A percentile compares a stretch with the other conserved stretches of the same genome.
phyloP scores from a whole-genome alignment of 2,797 vertebrate genomes.

The Psittacula derbiana region DNA sequence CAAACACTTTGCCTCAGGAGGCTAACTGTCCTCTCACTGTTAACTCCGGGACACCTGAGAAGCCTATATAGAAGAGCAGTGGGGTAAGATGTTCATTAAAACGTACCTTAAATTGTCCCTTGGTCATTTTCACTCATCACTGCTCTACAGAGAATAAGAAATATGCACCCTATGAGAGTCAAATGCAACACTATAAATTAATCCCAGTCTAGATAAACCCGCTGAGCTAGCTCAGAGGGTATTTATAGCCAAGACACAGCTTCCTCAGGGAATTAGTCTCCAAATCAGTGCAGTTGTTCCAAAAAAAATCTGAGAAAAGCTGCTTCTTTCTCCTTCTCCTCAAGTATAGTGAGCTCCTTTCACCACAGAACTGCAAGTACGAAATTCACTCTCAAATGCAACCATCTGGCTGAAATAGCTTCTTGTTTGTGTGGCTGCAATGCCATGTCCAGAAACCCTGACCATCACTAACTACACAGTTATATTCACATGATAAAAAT shows the following conservation, averaged over 20 bases:
- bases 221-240: not conserved
- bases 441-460: not conserved
- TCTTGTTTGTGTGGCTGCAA: not conserved
- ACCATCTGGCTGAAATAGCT: not conserved
- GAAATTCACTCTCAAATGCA: not conserved
- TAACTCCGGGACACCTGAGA: not conserved
- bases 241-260: not conserved
- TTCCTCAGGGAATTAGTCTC: not conserved
- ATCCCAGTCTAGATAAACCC: not conserved
- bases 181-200: not conserved
- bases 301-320: not conserved
- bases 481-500: not conserved
- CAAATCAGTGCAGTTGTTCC: not conserved
- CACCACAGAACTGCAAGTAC: not conserved
- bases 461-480: not conserved
- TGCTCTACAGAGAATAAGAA: not conserved
- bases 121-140: not conserved
- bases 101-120: not conserved
- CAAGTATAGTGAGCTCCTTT: not conserved
- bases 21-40: not conserved
- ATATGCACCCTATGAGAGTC: not conserved
- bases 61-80: not conserved
- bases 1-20: not conserved
- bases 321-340: slow-evolving; percentile 1
- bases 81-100: not conserved